Conservation (phyloP, 2,888 invertebrate genomes). For the Laspeyria flexula region DNA sequence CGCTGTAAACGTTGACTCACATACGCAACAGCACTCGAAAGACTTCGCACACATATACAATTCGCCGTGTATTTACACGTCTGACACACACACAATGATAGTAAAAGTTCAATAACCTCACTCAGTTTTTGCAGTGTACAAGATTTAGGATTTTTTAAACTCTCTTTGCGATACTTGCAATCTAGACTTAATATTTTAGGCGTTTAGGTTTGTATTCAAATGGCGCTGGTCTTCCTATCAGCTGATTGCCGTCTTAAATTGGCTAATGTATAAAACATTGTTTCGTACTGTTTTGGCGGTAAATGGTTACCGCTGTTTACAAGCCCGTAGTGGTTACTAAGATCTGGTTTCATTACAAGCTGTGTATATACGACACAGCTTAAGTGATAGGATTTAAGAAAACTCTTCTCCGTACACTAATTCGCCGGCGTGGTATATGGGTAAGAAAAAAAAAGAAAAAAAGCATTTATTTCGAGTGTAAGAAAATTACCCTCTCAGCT, state of each 20-base stretch:
- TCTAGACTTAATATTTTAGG: conserved; percentile 13
- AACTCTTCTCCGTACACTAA: no score
- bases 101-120: conserved; percentile 58
- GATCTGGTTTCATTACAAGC: no score
- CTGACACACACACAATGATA: conserved; percentile 35
- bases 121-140: conserved; percentile 58
- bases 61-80: conserved; percentile 15
- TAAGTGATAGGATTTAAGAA: no score
- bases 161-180: conserved; percentile 20
- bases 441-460: no score
- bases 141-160: conserved; percentile 43
- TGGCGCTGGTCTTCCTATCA: background rate
- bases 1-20: conserved; percentile 20
- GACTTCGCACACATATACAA: conserved; percentile 14
- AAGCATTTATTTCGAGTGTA: no score
- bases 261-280: background rate
- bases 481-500: no score
- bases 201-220: conserved; percentile 8
- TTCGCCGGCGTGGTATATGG: no score
- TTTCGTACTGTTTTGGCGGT: no score
- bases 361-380: no score
- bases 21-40: conserved; percentile 11
- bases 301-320: no score
- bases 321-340: no score
- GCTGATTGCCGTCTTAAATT: conserved; percentile 16